Evolutionary conservation across 2,113 vertebrate genomes (phyloP), one percentile per base, ranked within the genome.

Genomic region (Grammomys dolichurus): DNA sequence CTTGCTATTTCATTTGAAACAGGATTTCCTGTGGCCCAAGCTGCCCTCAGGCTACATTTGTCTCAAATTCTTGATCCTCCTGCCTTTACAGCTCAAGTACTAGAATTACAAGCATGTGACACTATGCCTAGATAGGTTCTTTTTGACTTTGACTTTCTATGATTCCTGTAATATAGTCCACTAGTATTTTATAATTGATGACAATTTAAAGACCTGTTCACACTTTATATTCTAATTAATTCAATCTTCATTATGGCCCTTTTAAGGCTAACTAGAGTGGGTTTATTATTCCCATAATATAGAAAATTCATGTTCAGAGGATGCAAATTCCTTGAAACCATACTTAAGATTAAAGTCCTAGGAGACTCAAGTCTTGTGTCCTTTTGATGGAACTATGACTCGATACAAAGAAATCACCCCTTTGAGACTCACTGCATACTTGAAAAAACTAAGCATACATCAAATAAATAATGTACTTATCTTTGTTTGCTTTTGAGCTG

Each of bases 401-500:
- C 17, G 20, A 16, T 69, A 20, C 9, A 73, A 28, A 13, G 14
- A 80, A 36, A 46, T 26, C 60, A 17, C 56, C 3, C 5, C 20
- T 75, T 36, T 13, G 28, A 26, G 60, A 3, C 31, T 36, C 63
- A 33, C 69, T 70, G 69, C n/a, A 46, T 58, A 51, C 43, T 36
- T 72, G 87, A 76, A 54, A 76, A 58, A 19, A 76, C 13, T 3
- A n/a, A 60, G 19, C 75, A 33, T 11, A 6, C 2, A 14, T 9
- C 54, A 65, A 51, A 51, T 80, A 43, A 95, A 12, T 96, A 93
- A 97, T 51, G 48, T 80, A 36, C 48, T 90, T 84, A 56, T 22
- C 13, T 84, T 95, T 96, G n/a, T 97, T 96, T 90, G 91, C 70
- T 95, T 91, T 94, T 43, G 90, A 99, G 99, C 80, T 99, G 99